A percentile compares a stretch with the other conserved stretches of the same genome.
Conservation (phyloP, 2,888 invertebrate genomes). For the Uropetala carovei region DNA sequence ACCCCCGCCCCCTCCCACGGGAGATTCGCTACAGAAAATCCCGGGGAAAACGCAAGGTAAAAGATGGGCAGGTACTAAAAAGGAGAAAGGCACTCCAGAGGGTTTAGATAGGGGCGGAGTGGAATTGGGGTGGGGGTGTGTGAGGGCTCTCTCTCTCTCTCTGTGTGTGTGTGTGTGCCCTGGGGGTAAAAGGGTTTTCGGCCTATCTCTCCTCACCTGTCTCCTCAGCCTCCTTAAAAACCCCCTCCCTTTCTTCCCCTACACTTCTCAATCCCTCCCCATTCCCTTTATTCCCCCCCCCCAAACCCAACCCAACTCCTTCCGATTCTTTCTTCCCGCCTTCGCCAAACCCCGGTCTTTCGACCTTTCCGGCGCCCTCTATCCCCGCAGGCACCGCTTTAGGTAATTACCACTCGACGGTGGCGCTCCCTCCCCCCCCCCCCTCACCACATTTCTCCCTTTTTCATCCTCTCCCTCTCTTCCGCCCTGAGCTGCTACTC, state of each 20-base stretch:
- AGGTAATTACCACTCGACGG: background rate
- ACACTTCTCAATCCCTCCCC: background rate
- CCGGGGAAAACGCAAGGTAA: background rate
- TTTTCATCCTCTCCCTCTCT: background rate
- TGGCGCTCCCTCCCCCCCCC: background rate
- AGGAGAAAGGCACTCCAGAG: no score
- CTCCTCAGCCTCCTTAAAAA: background rate
- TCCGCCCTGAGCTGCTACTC: background rate
- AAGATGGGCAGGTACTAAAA: background rate
- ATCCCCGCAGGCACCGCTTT: background rate
- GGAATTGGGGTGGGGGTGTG: background rate
- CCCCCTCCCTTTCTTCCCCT: background rate
- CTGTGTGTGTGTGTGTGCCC: background rate
- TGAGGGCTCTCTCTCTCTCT: background rate
- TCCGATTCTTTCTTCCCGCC: background rate
- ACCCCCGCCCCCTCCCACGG: background rate
- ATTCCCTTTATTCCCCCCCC: background rate
- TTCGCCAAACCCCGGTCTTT: background rate
- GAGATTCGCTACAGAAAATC: conserved; percentile 34
- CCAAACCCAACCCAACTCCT: background rate
- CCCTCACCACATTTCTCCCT: background rate
- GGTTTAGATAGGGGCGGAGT: no score
- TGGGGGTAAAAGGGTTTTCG: background rate
- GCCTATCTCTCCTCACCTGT: conserved; percentile 2
- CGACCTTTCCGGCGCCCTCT: background rate